A percentile compares a stretch with the other conserved stretches of the same genome.
Evolutionary conservation across 1,140 invertebrate species (phyloP).

Genomic region (Neuroterus valhalla): DNA sequence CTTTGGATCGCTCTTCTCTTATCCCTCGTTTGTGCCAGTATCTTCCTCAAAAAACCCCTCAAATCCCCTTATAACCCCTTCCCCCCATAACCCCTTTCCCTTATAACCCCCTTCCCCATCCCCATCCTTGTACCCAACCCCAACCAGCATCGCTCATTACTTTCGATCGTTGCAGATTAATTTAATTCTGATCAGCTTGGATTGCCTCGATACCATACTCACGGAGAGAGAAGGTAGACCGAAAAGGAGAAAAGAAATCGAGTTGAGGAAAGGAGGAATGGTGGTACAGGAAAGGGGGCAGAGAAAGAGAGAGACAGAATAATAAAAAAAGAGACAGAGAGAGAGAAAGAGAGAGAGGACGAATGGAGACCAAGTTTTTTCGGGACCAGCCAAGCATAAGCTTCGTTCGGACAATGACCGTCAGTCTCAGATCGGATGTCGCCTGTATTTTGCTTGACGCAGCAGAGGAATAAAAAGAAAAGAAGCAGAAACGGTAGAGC

Average conservation of each 20-base stretch:
- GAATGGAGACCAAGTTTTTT: slow-evolving; percentile 20
- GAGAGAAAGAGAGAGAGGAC: slow-evolving; percentile 11
- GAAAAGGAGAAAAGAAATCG: slow-evolving; percentile 39
- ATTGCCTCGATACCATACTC: slow-evolving; percentile 15
- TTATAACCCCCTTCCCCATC: background rate
- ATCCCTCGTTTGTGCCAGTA: slow-evolving; percentile 51
- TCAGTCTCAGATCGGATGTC: slow-evolving; percentile 26
- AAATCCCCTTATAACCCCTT: background rate
- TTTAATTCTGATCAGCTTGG: slow-evolving; percentile 54
- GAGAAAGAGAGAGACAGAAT: background rate
- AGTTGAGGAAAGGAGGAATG: slow-evolving; percentile 20
- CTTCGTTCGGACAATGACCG: slow-evolving; percentile 25
- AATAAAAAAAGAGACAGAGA: background rate
- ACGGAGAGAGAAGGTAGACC: slow-evolving; percentile 28
- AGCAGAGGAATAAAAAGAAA: slow-evolving; percentile 30
- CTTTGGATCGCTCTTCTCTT: slow-evolving; percentile 54
- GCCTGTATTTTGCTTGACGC: slow-evolving; percentile 26
- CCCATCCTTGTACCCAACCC: background rate
- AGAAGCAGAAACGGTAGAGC: slow-evolving; percentile 28
- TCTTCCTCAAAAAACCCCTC: slow-evolving; percentile 33
- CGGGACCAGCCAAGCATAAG: slow-evolving; percentile 20
- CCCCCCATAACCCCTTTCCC: background rate
- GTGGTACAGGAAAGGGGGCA: background rate
- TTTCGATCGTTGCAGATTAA: slow-evolving; percentile 59
- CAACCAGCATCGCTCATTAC: slow-evolving; percentile 39